These are phyloP conservation scores for Watsonalla binaria DNA, from an alignment of 2,888 invertebrate species.

Conservation along the genomic window DNA sequence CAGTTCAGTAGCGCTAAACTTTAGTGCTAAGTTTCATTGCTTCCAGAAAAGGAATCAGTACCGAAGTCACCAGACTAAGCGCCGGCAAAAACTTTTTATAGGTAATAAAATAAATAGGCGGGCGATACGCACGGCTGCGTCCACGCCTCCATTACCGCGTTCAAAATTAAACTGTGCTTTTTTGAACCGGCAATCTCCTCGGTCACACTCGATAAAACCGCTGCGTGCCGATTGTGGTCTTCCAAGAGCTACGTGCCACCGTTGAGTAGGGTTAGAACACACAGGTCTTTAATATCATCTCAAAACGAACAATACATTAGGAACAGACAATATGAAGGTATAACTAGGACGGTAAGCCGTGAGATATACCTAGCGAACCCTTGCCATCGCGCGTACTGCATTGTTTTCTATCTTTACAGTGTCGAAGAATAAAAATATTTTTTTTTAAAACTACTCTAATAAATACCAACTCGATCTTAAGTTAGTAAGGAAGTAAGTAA, in stretches of 20 bases:
- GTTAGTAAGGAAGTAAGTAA: too few species aligned
- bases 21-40: not conserved
- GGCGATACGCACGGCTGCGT: conserved; percentile 62
- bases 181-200: conserved; percentile 65
- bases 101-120: conserved; percentile 71
- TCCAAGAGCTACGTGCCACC: conserved; percentile 36
- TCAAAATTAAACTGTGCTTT: conserved; percentile 74
- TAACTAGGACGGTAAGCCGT: too few species aligned
- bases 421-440: too few species aligned
- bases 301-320: too few species aligned
- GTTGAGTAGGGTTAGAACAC: conserved; percentile 21
- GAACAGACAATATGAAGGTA: not conserved
- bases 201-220: conserved; percentile 73
- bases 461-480: too few species aligned
- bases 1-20: not conserved
- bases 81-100: conserved; percentile 58
- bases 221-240: conserved; percentile 69
- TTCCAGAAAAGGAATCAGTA: conserved; percentile 19
- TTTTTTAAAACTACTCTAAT: too few species aligned
- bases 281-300: not conserved
- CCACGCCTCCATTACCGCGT: conserved; percentile 43
- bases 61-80: conserved; percentile 15
- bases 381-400: too few species aligned
- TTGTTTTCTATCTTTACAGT: too few species aligned
- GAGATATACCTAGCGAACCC: too few species aligned